Percentiles rank a stretch among this genome's conserved stretches.
Conservation (phyloP, 2,888 invertebrate genomes). For the Drosophila prolongata region DNA sequence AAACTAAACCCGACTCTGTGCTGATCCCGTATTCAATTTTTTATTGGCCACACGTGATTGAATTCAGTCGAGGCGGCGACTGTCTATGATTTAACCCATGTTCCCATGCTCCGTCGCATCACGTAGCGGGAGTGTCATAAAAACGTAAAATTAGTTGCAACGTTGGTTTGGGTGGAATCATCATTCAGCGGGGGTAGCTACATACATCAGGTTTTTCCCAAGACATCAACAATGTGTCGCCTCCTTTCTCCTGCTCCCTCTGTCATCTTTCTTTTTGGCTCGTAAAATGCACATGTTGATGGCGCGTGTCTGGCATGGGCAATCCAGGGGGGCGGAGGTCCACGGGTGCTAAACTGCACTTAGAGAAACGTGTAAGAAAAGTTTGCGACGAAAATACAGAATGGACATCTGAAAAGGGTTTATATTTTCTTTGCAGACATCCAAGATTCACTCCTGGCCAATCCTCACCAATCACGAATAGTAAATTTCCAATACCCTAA, state of each 20-base stretch:
- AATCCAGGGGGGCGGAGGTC: conserved; percentile 29
- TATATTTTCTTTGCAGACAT: too few species aligned
- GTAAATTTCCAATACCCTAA: too few species aligned
- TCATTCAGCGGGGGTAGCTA: conserved; percentile 16
- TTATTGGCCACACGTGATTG: conserved; percentile 76
- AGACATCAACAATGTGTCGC: conserved; percentile 55
- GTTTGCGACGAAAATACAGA: too few species aligned
- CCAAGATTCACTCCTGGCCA: not conserved
- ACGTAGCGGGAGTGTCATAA: conserved; percentile 75
- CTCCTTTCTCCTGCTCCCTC: conserved; percentile 31
- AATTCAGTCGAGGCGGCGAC: conserved; percentile 46
- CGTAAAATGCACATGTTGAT: conserved; percentile 80
- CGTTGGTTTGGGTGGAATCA: conserved; percentile 45
- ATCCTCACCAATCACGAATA: too few species aligned
- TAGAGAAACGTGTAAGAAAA: conserved; percentile 18
- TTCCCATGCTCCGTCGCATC: conserved; percentile 67
- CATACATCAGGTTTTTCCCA: conserved; percentile 59
- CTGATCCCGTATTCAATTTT: conserved; percentile 56
- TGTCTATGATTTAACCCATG: conserved; percentile 70
- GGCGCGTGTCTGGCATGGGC: conserved; percentile 72
- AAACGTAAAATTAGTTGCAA: conserved; percentile 77
- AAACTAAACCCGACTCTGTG: not conserved
- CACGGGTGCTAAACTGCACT: conserved; percentile 15
- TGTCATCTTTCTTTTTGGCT: conserved; percentile 50
- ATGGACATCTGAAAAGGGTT: too few species aligned